Percentiles rank a stretch among this genome's conserved stretches.
Conservation (phyloP, 2,888 invertebrate species). For the Lomographa bimaculata region DNA sequence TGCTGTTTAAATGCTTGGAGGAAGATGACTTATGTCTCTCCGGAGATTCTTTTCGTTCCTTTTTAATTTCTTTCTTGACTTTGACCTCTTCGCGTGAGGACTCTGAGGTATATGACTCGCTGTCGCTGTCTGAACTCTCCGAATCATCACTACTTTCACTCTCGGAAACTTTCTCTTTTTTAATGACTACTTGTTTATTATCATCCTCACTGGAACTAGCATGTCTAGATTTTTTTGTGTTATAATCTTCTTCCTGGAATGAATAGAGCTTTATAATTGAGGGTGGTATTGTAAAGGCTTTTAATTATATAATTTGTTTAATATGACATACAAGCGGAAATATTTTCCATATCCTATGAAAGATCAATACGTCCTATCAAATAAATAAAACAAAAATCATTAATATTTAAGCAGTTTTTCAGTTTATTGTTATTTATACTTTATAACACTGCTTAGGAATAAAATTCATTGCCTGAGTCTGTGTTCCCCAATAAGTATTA, state of each 20-base stretch:
- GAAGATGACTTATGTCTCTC: slow-evolving; percentile 49
- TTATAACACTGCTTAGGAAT: no score
- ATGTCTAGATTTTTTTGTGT: slow-evolving; percentile 50
- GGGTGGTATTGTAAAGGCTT: no score
- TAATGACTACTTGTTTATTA: slow-evolving; percentile 43
- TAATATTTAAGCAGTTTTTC: no score
- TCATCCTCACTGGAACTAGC: slow-evolving; percentile 54
- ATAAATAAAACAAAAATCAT: no score
- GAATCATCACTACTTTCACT: slow-evolving; percentile 50
- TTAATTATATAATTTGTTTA: no score
- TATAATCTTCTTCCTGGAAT: slow-evolving; percentile 64
- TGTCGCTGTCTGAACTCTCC: slow-evolving; percentile 53
- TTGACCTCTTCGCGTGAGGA: slow-evolving; percentile 59
- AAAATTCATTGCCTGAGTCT: no score
- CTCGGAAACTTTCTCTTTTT: slow-evolving; percentile 48
- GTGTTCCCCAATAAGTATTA: no score
- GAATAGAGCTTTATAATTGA: no score
- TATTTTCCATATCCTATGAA: no score
- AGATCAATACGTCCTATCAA: no score
- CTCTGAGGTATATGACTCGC: slow-evolving; percentile 54
- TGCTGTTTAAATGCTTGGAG: slow-evolving; percentile 48
- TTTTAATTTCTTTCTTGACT: slow-evolving; percentile 48
- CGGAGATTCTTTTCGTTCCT: slow-evolving; percentile 46
- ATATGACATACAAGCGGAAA: neutral
- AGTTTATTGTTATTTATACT: no score